Percentiles rank a stretch among this genome's conserved stretches.
These are phyloP conservation scores for Gonioctena quinquepunctata DNA, from an alignment of 1,140 invertebrate genomes.

Conservation along the genomic window DNA sequence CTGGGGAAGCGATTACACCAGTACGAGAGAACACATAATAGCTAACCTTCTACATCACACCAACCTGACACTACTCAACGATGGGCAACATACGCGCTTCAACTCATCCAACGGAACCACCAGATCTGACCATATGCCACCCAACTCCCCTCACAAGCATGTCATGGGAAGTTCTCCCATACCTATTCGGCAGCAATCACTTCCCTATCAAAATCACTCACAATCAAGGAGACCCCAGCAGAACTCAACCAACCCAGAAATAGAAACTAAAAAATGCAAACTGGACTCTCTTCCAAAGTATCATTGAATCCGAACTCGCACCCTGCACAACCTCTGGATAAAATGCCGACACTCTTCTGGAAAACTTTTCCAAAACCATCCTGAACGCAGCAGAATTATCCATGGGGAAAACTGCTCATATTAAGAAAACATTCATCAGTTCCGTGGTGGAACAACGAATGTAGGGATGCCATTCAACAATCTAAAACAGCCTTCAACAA, in stretches of 20 bases:
- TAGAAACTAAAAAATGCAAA: background rate
- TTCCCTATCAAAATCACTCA: background rate
- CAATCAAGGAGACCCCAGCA: background rate
- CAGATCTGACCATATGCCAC: background rate
- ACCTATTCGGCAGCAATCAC: background rate
- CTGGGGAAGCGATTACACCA: background rate
- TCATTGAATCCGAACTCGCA: too few species aligned
- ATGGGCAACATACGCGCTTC: background rate
- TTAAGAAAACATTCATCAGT: too few species aligned
- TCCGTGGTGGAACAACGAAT: constrained; percentile 50
- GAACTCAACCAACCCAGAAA: background rate
- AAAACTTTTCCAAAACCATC: too few species aligned
- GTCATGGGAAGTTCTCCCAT: background rate
- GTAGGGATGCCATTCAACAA: constrained; percentile 37
- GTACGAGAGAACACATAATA: background rate
- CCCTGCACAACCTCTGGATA: too few species aligned
- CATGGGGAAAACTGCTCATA: too few species aligned
- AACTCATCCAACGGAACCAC: background rate
- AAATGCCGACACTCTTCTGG: too few species aligned
- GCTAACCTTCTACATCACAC: background rate
- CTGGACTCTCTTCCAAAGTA: too few species aligned
- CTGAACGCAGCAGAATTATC: too few species aligned
- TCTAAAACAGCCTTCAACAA: constrained; percentile 45
- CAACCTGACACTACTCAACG: background rate
- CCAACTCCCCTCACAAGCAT: background rate